Evolutionary conservation across 2,888 invertebrate species (phyloP).

Genomic region (Tanypteryx hageni): DNA sequence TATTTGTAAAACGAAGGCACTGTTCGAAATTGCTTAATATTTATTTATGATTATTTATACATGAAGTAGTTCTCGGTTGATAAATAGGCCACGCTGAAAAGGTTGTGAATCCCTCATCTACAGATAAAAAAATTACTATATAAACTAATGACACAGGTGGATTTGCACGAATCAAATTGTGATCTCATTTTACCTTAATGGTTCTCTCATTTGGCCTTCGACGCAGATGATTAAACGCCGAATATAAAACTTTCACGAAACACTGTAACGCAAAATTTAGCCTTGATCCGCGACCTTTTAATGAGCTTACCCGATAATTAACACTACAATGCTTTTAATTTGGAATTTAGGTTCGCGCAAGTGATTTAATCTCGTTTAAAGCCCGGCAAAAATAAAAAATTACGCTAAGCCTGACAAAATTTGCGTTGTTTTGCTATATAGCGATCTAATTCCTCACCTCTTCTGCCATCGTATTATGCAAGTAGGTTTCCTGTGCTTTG

Average conservation of each 20-base stretch:
- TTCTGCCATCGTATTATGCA: neutral
- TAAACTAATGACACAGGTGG: too few species aligned
- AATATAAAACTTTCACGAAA: neutral
- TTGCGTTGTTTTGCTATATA: neutral
- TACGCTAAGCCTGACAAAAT: neutral
- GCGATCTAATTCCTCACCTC: neutral
- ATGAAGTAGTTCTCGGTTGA: too few species aligned
- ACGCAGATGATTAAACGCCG: neutral
- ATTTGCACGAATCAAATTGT: too few species aligned
- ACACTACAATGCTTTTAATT: neutral
- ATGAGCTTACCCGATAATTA: neutral
- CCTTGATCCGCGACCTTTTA: neutral
- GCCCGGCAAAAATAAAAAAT: neutral
- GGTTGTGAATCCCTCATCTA: too few species aligned
- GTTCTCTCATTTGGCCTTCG: neutral
- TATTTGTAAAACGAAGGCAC: too few species aligned
- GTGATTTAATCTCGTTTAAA: neutral
- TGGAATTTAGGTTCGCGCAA: neutral
- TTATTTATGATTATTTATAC: too few species aligned
- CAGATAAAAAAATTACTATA: too few species aligned
- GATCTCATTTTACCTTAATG: neutral
- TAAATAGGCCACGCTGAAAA: too few species aligned
- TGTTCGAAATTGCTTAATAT: too few species aligned
- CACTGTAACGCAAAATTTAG: neutral
- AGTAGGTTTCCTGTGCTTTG: conserved; percentile 78